Evolutionary conservation across 2,113 vertebrate genomes (phyloP).

Genomic region (Erinaceus europaeus): DNA sequence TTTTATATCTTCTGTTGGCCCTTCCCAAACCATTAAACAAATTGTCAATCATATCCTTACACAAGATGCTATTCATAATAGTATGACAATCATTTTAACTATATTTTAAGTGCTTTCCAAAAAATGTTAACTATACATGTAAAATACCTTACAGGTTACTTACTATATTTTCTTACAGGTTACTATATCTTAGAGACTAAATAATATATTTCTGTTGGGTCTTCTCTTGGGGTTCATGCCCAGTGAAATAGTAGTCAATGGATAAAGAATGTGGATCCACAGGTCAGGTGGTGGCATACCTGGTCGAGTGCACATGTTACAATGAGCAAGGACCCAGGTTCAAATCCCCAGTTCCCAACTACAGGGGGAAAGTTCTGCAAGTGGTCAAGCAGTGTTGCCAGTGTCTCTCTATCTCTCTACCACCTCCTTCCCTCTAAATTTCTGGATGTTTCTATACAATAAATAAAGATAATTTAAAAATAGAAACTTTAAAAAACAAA

Average conservation of each 20-base stretch:
- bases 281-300: no score
- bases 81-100: background rate
- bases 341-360: no score
- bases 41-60: background rate
- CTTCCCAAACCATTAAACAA: background rate
- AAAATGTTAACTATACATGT: constrained; percentile 9
- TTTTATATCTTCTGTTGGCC: background rate
- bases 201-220: background rate
- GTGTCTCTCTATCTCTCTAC: no score
- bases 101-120: background rate
- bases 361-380: no score
- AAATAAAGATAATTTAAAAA: no score
- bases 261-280: constrained; percentile 2
- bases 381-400: no score
- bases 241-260: background rate
- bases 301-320: no score
- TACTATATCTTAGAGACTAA: constrained; percentile 14
- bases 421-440: no score
- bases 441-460: no score
- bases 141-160: constrained; percentile 9
- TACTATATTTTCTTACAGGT: no score
- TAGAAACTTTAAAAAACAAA: no score
- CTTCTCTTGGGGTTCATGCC: background rate
- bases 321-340: no score
- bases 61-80: background rate